Evolutionary conservation across 30 jellyfish, hydroid and myxozoan species (phyloP), one percentile per base, ranked within the genome.

Genomic region (Chrysaora quinquecirrha): DNA sequence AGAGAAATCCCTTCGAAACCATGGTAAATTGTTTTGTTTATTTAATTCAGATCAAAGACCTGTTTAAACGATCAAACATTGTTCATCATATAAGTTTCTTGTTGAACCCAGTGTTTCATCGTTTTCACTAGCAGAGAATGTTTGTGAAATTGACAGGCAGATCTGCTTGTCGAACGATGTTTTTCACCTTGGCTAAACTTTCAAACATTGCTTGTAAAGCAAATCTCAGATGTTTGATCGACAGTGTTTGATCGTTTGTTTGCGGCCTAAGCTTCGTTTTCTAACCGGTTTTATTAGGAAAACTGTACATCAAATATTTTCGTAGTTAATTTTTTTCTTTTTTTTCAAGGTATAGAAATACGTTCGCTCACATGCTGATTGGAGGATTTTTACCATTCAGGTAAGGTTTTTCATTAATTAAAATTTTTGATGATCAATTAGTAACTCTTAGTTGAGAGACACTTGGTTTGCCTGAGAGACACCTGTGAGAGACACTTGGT

Each of bases 381-480:
- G 98, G 98, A 1, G 98, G 98, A 16, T 91, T 91, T 62, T 73
- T 91, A 11, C 98, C 98, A 52, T 91, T 91, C 89, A 91, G 98
- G 98, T 91, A 54, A 38, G n/a, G n/a, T n/a, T n/a, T n/a, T n/a
- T n/a, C n/a, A n/a, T n/a, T n/a, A n/a, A n/a, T n/a, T n/a, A n/a
- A n/a, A n/a, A n/a, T n/a, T n/a, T n/a, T n/a, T n/a, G n/a, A n/a
- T n/a, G n/a, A n/a, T n/a, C n/a, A n/a, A n/a, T n/a, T n/a, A n/a
- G n/a, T n/a, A n/a, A n/a, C n/a, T n/a, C n/a, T n/a, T n/a, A n/a
- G n/a, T n/a, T n/a, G n/a, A n/a, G n/a, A n/a, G n/a, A n/a, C n/a
- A n/a, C n/a, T n/a, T n/a, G n/a, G n/a, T n/a, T n/a, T n/a, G n/a
- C n/a, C n/a, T n/a, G n/a, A n/a, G n/a, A n/a, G n/a, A n/a, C n/a